A percentile compares a stretch with the other conserved stretches of the same genome.
Conservation (phyloP, 2,888 invertebrate genomes). For the Axea sp. region DNA sequence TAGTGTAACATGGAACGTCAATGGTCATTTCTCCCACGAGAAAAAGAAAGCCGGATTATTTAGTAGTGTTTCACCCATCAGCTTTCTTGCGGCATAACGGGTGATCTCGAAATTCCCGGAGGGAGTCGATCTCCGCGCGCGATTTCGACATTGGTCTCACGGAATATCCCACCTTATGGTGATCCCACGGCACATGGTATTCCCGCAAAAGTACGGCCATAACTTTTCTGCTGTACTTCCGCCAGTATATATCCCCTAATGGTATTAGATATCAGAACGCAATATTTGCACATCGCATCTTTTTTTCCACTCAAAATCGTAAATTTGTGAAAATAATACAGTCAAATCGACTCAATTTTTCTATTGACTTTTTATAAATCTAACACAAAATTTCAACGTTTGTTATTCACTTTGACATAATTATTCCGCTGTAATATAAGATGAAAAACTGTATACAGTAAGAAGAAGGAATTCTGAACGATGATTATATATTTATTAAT, state of each 20-base stretch:
- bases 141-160: slow-evolving; percentile 71
- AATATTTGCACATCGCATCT: slow-evolving; percentile 48
- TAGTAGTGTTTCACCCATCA: slow-evolving; percentile 60
- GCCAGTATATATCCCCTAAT: slow-evolving; percentile 67
- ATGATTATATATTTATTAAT: too few species aligned
- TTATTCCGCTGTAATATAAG: too few species aligned
- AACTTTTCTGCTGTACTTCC: slow-evolving; percentile 73
- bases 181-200: slow-evolving; percentile 76
- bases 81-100: slow-evolving; percentile 70
- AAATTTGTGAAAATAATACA: slow-evolving; percentile 47
- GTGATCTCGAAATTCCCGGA: slow-evolving; percentile 74
- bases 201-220: slow-evolving; percentile 71
- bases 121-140: slow-evolving; percentile 65
- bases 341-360: slow-evolving; percentile 39
- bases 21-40: slow-evolving; percentile 70
- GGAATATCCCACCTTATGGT: slow-evolving; percentile 79
- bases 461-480: too few species aligned
- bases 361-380: too few species aligned
- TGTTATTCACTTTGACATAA: too few species aligned
- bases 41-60: slow-evolving; percentile 60
- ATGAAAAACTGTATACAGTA: too few species aligned
- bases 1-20: slow-evolving; percentile 47
- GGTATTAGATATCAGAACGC: slow-evolving; percentile 73
- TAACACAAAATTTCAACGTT: too few species aligned
- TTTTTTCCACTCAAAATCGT: slow-evolving; percentile 37